Conservation (phyloP, 2,113 vertebrate species). For the Oxyruncus cristatus region DNA sequence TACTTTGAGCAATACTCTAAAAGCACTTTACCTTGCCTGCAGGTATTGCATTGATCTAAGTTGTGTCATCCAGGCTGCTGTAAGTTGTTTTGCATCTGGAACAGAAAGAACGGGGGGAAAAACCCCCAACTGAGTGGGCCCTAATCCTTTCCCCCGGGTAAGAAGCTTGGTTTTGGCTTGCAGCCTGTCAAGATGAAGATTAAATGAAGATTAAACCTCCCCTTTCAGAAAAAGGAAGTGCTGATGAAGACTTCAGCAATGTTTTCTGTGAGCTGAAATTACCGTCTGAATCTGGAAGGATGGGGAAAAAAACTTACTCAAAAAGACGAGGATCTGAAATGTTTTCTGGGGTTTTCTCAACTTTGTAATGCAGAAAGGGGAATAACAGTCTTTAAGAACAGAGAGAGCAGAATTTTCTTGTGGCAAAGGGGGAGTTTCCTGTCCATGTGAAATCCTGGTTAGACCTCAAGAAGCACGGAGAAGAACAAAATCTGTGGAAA, state of each 20-base stretch:
- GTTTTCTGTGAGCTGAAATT: not conserved
- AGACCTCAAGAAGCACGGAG: not conserved
- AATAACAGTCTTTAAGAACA: conserved; percentile 18
- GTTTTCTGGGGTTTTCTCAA: conserved; percentile 31
- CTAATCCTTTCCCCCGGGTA: not conserved
- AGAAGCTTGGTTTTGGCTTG: not conserved
- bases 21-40: rapidly evolving
- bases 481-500: not conserved
- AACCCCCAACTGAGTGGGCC: not conserved
- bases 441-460: not conserved
- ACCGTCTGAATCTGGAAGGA: not conserved
- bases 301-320: not conserved
- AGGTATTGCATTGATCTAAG: not conserved
- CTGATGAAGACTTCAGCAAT: not conserved
- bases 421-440: not conserved
- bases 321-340: conserved; percentile 31
- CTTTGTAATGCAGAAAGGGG: conserved; percentile 14
- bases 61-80: not conserved
- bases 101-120: not conserved
- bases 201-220: not conserved
- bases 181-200: not conserved
- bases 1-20: not conserved
- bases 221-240: not conserved
- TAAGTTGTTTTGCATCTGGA: not conserved
- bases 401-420: not conserved